A percentile compares a stretch with the other conserved stretches of the same genome.
Conservation (phyloP, 2,888 invertebrate genomes). For the Melipona beecheii region DNA sequence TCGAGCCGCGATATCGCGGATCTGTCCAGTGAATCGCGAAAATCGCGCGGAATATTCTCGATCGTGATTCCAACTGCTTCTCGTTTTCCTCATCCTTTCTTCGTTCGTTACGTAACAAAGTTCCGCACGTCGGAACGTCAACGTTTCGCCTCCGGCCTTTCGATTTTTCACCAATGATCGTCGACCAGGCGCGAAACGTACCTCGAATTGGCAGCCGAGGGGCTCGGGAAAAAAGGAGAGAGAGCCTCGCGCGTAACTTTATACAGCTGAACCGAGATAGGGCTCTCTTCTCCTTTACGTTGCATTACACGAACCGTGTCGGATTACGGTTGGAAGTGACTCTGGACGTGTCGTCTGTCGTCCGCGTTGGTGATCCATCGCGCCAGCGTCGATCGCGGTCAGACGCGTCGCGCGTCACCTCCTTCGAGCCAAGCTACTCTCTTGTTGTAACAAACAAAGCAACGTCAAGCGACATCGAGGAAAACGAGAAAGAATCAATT, state of each 20-base stretch:
- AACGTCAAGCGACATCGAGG: too few species aligned
- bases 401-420: constrained; percentile 36
- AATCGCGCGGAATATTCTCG: constrained; percentile 17
- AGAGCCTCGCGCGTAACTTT: constrained; percentile 46
- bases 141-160: too few species aligned
- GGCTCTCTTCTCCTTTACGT: constrained; percentile 51
- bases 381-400: constrained; percentile 51
- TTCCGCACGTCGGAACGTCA: too few species aligned
- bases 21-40: constrained; percentile 40
- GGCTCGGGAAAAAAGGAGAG: constrained; percentile 3
- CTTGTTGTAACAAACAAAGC: too few species aligned
- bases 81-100: not conserved
- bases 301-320: constrained; percentile 75
- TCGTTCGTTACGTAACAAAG: not conserved
- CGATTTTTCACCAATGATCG: constrained; percentile 13
- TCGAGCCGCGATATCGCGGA: constrained; percentile 17
- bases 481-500: not conserved
- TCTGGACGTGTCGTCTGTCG: constrained; percentile 51
- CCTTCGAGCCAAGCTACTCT: not conserved
- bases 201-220: constrained; percentile 18
- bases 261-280: constrained; percentile 47
- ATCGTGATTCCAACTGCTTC: not conserved
- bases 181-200: not conserved
- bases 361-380: constrained; percentile 46
- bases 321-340: constrained; percentile 70